These are phyloP conservation scores for Salvator merianae DNA, from an alignment of 2,113 vertebrate genomes.

Conservation along the genomic window DNA sequence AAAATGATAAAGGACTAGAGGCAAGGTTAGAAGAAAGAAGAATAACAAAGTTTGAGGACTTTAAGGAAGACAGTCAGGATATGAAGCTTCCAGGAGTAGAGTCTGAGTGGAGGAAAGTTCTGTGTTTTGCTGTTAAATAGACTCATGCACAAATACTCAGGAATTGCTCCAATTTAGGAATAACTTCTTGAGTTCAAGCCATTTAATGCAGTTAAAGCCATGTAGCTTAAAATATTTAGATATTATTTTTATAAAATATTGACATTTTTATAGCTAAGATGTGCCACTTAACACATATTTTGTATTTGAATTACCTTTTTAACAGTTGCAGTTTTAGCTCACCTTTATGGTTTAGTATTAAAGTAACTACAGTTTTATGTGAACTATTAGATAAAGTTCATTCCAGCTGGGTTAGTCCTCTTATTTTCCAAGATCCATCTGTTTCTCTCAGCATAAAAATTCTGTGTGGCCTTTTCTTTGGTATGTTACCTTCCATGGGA, in stretches of 20 bases:
- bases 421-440: too few relatives aligned
- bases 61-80: conserved; percentile 15
- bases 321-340: conserved; percentile 52
- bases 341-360: conserved; percentile 55
- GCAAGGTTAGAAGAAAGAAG: background rate
- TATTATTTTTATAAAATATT: conserved; percentile 71
- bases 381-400: too few relatives aligned
- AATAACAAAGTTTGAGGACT: conserved; percentile 19
- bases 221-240: conserved; percentile 38
- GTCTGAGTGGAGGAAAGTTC: background rate
- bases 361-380: conserved; percentile 52
- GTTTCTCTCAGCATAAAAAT: too few relatives aligned
- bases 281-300: conserved; percentile 65
- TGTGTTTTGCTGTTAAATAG: background rate
- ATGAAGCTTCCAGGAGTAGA: background rate
- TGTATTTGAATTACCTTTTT: conserved; percentile 61
- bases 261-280: conserved; percentile 62
- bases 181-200: conserved; percentile 19
- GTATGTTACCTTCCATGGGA: too few relatives aligned
- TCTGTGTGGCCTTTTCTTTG: too few relatives aligned
- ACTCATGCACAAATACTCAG: conserved; percentile 30
- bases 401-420: too few relatives aligned
- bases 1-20: conserved; percentile 23
- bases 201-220: conserved; percentile 47
- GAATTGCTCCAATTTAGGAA: conserved; percentile 30